A percentile compares a stretch with the other conserved stretches of the same genome.
phyloP scores from a whole-genome alignment of 2,797 vertebrate species.

The Enteromius thamalakanensis region DNA sequence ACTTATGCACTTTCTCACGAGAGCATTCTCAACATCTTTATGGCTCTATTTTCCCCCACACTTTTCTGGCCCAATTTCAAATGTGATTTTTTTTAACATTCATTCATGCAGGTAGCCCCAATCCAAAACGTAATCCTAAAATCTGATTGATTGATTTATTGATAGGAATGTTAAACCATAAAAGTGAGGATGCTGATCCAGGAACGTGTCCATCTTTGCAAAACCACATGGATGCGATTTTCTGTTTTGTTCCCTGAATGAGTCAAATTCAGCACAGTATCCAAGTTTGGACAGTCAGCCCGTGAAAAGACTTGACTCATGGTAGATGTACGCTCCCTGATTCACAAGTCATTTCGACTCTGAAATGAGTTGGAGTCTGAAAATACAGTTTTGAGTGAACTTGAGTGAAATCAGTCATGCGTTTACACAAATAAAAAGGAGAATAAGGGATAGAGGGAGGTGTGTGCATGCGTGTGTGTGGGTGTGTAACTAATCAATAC shows the following conservation, averaged over 20 bases:
- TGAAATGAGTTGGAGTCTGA: constrained; percentile 25
- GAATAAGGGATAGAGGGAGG: constrained; percentile 67
- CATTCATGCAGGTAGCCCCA: neutral
- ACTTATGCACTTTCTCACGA: neutral
- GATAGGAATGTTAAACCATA: neutral
- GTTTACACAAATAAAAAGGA: constrained; percentile 53
- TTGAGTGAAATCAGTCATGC: constrained; percentile 38
- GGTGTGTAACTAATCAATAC: constrained; percentile 58
- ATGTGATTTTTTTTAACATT: neutral
- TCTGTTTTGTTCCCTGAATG: constrained; percentile 6
- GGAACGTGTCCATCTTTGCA: constrained; percentile 3
- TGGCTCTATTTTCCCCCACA: neutral
- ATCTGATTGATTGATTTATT: neutral
- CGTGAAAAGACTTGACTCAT: constrained; percentile 28
- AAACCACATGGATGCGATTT: neutral
- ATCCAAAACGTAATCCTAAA: neutral
- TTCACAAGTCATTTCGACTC: constrained; percentile 21
- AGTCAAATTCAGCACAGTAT: constrained; percentile 14
- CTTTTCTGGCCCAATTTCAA: neutral
- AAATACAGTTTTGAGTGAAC: constrained; percentile 19
- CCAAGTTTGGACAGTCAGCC: neutral
- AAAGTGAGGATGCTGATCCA: neutral
- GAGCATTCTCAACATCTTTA: neutral
- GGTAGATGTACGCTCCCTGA: constrained; percentile 10
- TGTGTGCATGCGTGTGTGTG: constrained; percentile 47